phyloP scores from a whole-genome alignment of 2,113 vertebrate genomes.

The Sminthopsis crassicaudata region DNA sequence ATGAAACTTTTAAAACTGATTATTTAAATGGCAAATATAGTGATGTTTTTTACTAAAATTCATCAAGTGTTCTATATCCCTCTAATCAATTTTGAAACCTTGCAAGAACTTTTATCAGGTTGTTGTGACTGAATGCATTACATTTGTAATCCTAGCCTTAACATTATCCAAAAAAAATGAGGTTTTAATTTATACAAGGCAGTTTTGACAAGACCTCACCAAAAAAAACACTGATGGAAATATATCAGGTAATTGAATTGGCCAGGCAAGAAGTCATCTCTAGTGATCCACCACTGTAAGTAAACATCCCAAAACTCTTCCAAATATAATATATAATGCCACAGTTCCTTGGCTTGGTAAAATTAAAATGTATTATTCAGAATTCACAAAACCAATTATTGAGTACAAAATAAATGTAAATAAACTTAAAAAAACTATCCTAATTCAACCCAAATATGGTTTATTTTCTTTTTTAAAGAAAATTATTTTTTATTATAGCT shows the following conservation, averaged over 20 bases:
- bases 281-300: neutral
- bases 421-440: neutral
- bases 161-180: neutral
- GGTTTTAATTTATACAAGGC: neutral
- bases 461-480: constrained; percentile 19
- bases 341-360: neutral
- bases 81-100: neutral
- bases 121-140: neutral
- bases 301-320: neutral
- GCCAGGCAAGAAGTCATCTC: neutral
- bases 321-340: neutral
- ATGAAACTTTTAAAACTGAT: neutral
- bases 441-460: constrained; percentile 45
- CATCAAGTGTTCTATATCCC: neutral
- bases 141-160: neutral
- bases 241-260: neutral
- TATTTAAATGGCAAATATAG: neutral
- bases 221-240: neutral
- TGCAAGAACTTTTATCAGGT: neutral
- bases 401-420: neutral
- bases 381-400: neutral
- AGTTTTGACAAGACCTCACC: neutral
- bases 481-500: too few relatives aligned
- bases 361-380: neutral
- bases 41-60: neutral